Conservation (phyloP, 2,888 invertebrate species). For the Xanthia togata region DNA sequence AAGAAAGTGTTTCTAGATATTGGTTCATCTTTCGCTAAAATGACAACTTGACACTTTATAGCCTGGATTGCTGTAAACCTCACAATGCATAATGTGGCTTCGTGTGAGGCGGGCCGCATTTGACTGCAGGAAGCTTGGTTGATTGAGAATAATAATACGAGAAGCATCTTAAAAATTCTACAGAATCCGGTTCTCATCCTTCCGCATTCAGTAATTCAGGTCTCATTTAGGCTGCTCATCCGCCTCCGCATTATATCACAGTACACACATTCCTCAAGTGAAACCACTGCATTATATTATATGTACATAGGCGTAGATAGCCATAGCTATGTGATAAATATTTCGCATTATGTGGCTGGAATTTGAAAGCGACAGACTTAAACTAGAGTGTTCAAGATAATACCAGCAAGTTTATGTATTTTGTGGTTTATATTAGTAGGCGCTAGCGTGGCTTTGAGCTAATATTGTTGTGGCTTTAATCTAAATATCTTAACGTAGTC, state of each 20-base stretch:
- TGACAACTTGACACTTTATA: neutral
- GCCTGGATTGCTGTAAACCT: neutral
- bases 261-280: constrained; percentile 46
- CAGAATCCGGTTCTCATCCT: constrained; percentile 36
- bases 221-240: constrained; percentile 11
- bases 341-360: constrained; percentile 32
- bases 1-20: neutral
- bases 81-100: neutral
- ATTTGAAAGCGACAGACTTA: constrained; percentile 40
- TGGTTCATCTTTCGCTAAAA: neutral
- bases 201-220: constrained; percentile 27
- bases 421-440: constrained; percentile 1
- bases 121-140: neutral
- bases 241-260: constrained; percentile 39
- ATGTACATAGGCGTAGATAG: constrained; percentile 43
- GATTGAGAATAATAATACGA: neutral
- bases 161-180: constrained; percentile 19
- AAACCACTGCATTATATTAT: constrained; percentile 40
- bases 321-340: constrained; percentile 29
- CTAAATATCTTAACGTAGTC: neutral
- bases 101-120: too few species aligned
- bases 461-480: neutral
- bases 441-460: neutral
- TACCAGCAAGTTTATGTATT: constrained; percentile 12
- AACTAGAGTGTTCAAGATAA: constrained; percentile 9